Percentiles rank a stretch among this genome's conserved stretches.
Conservation (phyloP, 2,888 invertebrate genomes). For the Tyria jacobaeae region DNA sequence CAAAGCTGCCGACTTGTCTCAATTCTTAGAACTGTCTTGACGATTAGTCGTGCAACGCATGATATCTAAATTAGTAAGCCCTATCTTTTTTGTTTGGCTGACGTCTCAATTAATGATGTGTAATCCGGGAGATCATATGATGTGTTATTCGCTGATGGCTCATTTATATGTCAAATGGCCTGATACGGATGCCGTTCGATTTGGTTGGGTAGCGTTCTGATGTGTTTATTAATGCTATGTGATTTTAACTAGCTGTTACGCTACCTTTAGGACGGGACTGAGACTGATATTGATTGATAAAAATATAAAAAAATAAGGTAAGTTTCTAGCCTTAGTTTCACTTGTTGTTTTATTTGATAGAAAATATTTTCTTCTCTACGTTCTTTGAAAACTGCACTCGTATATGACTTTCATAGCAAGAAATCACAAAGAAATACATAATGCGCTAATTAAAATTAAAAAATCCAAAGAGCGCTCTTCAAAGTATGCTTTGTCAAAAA, state of each 20-base stretch:
- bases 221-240: slow-evolving; percentile 43
- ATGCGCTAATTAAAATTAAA: slow-evolving; percentile 45
- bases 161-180: slow-evolving; percentile 43
- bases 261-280: neutral
- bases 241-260: slow-evolving; percentile 19
- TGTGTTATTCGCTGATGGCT: slow-evolving; percentile 47
- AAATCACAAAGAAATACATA: slow-evolving; percentile 50
- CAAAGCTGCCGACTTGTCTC: slow-evolving; percentile 46
- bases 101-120: slow-evolving; percentile 52
- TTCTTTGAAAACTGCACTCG: slow-evolving; percentile 30
- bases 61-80: slow-evolving; percentile 51
- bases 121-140: slow-evolving; percentile 40
- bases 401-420: slow-evolving; percentile 38
- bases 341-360: too few species aligned
- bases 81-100: slow-evolving; percentile 46
- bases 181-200: slow-evolving; percentile 33
- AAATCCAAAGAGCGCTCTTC: slow-evolving; percentile 55
- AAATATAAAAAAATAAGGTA: too few species aligned
- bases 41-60: slow-evolving; percentile 50
- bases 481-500: slow-evolving; percentile 80
- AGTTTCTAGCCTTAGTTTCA: too few species aligned
- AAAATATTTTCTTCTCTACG: slow-evolving; percentile 18
- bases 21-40: slow-evolving; percentile 41
- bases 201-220: slow-evolving; percentile 41
- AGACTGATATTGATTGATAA: neutral